phyloP scores from a whole-genome alignment of 2,888 invertebrate genomes.

The Galerucella pusilla region DNA sequence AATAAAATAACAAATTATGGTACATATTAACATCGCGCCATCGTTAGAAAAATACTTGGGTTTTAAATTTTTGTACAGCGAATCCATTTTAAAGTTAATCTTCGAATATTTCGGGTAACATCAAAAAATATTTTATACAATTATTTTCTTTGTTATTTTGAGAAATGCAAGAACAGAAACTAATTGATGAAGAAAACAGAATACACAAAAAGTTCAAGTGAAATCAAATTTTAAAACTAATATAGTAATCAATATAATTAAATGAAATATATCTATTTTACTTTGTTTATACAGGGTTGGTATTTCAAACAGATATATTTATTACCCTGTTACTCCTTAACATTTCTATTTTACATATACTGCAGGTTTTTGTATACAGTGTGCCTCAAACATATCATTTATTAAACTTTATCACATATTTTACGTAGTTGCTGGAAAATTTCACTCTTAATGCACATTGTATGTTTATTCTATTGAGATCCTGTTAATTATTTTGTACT shows the following conservation, averaged over 20 bases:
- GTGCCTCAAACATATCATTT: slow-evolving; percentile 3
- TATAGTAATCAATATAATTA: slow-evolving; percentile 16
- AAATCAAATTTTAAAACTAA: neutral
- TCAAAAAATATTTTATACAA: too few species aligned
- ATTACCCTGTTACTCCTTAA: slow-evolving; percentile 33
- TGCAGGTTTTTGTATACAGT: slow-evolving; percentile 3
- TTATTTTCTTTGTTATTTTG: too few species aligned
- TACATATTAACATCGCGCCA: too few species aligned
- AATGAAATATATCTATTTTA: slow-evolving; percentile 33
- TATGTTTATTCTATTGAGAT: slow-evolving; percentile 26
- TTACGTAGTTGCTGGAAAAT: neutral
- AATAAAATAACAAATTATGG: too few species aligned
- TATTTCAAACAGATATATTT: slow-evolving; percentile 36
- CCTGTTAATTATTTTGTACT: slow-evolving; percentile 27
- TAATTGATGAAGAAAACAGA: too few species aligned
- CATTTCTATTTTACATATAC: slow-evolving; percentile 25
- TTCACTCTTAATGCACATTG: neutral
- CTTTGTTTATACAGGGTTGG: slow-evolving; percentile 33
- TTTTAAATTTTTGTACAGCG: too few species aligned
- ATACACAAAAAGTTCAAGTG: too few species aligned
- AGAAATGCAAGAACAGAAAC: too few species aligned
- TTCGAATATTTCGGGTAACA: too few species aligned
- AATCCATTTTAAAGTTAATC: too few species aligned
- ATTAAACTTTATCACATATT: neutral
- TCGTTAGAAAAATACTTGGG: too few species aligned